Evolutionary conservation across 2,888 invertebrate genomes (phyloP).

Genomic region (Hypomecis punctinalis): DNA sequence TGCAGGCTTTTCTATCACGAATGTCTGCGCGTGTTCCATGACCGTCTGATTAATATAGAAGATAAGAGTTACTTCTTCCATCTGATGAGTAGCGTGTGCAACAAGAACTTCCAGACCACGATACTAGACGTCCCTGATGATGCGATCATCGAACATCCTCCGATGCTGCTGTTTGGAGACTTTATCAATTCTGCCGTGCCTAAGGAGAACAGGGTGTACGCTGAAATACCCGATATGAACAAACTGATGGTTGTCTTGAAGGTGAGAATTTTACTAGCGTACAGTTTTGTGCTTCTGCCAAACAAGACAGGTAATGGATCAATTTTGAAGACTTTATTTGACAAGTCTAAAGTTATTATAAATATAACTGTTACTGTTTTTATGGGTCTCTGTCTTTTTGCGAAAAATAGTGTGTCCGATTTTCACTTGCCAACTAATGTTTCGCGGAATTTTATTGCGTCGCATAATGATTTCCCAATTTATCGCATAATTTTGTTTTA

Average conservation of each 20-base stretch:
- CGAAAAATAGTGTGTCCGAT: too few species aligned
- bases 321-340: too few species aligned
- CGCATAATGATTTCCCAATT: too few species aligned
- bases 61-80: conserved; percentile 93
- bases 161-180: conserved; percentile 92
- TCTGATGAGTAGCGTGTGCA: conserved; percentile 88
- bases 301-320: too few species aligned
- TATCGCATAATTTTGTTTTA: too few species aligned
- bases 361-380: too few species aligned
- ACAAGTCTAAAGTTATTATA: too few species aligned
- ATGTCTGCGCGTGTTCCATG: conserved; percentile 95
- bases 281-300: too few species aligned
- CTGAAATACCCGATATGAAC: conserved; percentile 90
- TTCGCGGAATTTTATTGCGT: too few species aligned
- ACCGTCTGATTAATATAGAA: conserved; percentile 92
- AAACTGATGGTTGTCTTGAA: conserved; percentile 90
- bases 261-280: conserved; percentile 69
- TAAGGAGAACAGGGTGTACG: conserved; percentile 90
- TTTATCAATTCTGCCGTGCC: conserved; percentile 91
- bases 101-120: conserved; percentile 85
- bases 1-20: conserved; percentile 95
- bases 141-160: conserved; percentile 85
- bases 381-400: too few species aligned
- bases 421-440: too few species aligned
- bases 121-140: conserved; percentile 86